Evolutionary conservation across 1,140 invertebrate species (phyloP).

Genomic region (Hyposmocoma kahamanoa): DNA sequence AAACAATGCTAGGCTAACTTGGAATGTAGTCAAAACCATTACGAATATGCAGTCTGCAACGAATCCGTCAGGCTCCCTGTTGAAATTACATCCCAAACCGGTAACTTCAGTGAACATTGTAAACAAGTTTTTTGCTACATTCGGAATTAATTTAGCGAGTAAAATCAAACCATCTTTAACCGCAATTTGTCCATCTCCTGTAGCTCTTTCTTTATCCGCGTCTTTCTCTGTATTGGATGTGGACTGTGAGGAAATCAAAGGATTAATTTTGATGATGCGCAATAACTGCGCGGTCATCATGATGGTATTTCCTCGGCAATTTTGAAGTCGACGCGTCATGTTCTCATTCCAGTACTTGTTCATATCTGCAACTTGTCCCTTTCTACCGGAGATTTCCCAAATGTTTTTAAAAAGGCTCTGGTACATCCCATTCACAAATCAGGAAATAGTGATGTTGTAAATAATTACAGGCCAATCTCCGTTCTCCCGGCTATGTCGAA

Average conservation of each 20-base stretch:
- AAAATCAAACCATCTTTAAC: background rate
- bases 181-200: background rate
- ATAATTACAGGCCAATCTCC: too few relatives aligned
- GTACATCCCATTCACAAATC: too few relatives aligned
- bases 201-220: background rate
- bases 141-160: background rate
- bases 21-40: background rate
- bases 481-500: too few relatives aligned
- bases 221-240: background rate
- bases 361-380: too few relatives aligned
- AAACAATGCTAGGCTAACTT: too few relatives aligned
- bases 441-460: too few relatives aligned
- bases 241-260: background rate
- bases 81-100: background rate
- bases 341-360: too few relatives aligned
- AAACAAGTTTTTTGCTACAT: background rate
- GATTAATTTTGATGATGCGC: background rate
- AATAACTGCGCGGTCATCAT: too few relatives aligned
- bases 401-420: too few relatives aligned
- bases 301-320: too few relatives aligned
- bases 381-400: too few relatives aligned
- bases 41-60: background rate
- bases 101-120: background rate
- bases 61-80: background rate
- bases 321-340: too few relatives aligned